Conservation (phyloP, 1,140 invertebrate species). For the Dolichoris vasculosae region DNA sequence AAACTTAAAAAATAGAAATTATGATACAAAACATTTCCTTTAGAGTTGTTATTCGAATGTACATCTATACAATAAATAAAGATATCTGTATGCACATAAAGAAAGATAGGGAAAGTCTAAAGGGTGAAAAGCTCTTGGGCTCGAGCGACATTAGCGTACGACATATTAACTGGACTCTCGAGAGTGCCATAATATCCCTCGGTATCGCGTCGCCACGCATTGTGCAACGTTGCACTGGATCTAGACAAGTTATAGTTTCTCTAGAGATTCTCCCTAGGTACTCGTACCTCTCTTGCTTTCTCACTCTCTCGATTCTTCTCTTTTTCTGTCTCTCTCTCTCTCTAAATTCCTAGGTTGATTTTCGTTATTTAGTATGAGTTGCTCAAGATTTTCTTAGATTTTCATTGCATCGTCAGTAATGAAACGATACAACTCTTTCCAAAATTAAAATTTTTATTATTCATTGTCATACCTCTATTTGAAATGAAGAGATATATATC, state of each 20-base stretch:
- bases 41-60: neutral
- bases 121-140: constrained; percentile 45
- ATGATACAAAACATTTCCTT: constrained; percentile 5
- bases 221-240: constrained; percentile 49
- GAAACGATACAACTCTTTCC: constrained; percentile 1
- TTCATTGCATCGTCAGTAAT: neutral
- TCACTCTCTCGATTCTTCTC: neutral
- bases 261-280: constrained; percentile 35
- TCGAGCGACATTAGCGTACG: constrained; percentile 53
- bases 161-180: constrained; percentile 61
- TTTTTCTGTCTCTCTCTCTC: neutral
- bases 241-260: constrained; percentile 44
- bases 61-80: neutral
- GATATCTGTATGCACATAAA: neutral
- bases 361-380: neutral
- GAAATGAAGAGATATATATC: too few relatives aligned
- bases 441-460: constrained; percentile 13
- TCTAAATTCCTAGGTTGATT: neutral
- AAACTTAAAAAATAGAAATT: constrained; percentile 1
- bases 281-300: constrained; percentile 14
- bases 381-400: neutral
- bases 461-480: neutral
- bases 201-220: constrained; percentile 54
- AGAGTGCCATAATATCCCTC: constrained; percentile 59
- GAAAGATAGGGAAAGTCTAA: constrained; percentile 38